Conservation (phyloP, 2,797 vertebrate species). For the Scomberomorus guttatus region DNA sequence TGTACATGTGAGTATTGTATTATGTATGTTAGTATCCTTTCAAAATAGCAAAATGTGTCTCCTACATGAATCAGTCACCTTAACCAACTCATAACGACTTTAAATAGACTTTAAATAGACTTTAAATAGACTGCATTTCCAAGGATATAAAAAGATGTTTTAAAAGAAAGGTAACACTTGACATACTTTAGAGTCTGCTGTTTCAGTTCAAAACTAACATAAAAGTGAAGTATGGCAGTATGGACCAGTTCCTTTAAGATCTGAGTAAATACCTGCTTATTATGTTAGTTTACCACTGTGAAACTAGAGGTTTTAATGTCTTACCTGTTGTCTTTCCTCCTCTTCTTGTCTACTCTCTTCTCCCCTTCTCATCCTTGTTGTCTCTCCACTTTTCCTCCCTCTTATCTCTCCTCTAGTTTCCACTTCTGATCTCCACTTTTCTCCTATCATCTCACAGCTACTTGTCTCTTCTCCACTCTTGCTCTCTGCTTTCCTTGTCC, state of each 20-base stretch:
- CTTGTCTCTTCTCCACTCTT: background rate
- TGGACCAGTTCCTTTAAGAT: background rate
- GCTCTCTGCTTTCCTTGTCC: background rate
- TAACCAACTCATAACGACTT: too few relatives aligned
- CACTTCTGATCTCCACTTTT: constrained; percentile 1
- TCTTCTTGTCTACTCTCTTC: background rate
- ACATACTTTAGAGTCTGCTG: too few relatives aligned
- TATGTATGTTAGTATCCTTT: too few relatives aligned
- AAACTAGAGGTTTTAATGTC: background rate
- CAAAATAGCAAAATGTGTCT: too few relatives aligned
- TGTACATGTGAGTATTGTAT: too few relatives aligned
- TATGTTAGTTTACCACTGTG: background rate
- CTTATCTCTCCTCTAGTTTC: background rate
- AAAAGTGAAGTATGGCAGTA: background rate
- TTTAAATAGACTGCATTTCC: too few relatives aligned
- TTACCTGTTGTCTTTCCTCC: background rate
- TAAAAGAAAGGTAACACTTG: too few relatives aligned
- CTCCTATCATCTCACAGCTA: background rate
- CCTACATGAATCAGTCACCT: too few relatives aligned
- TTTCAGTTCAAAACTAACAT: too few relatives aligned
- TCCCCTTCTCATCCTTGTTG: too few relatives aligned
- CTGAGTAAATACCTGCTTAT: background rate
- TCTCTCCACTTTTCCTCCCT: background rate
- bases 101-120: too few relatives aligned
- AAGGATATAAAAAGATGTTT: too few relatives aligned